These are phyloP conservation scores for Ooceraea biroi DNA, from an alignment of 1,140 invertebrate species.

Conservation along the genomic window DNA sequence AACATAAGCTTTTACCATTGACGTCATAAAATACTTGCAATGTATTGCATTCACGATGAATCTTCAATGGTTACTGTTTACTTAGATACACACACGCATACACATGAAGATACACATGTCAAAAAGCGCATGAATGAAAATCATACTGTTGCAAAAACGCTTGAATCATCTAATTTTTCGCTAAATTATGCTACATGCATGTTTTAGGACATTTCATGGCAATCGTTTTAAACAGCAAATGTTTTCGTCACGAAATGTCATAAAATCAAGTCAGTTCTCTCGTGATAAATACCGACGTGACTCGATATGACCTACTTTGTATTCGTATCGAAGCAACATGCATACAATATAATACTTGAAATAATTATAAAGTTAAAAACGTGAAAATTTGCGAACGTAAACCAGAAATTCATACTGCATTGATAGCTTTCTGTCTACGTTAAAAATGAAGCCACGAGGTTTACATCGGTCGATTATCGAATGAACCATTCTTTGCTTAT, in stretches of 20 bases:
- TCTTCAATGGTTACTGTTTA: conserved; percentile 35
- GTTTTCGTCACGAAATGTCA: conserved; percentile 10
- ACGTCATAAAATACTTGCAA: conserved; percentile 42
- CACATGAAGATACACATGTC: conserved; percentile 29
- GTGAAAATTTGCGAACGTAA: not conserved
- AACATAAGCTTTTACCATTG: conserved; percentile 41
- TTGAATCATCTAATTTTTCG: not conserved
- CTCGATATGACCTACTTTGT: conserved; percentile 34
- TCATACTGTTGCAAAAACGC: too few relatives aligned
- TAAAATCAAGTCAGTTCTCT: conserved; percentile 6
- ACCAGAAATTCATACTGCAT: not conserved
- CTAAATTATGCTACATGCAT: not conserved
- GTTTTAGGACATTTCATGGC: not conserved
- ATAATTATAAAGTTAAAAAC: not conserved
- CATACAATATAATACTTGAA: not conserved
- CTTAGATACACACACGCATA: not conserved
- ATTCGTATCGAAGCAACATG: not conserved
- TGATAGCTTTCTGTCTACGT: not conserved
- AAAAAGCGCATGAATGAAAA: conserved; percentile 9
- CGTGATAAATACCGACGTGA: conserved; percentile 6
- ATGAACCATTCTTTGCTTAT: conserved; percentile 17
- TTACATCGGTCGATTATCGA: not conserved
- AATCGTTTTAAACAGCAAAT: not conserved
- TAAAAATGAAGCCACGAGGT: not conserved
- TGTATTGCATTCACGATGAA: conserved; percentile 29